Conservation (phyloP, 1,140 invertebrate genomes). For the Brachionus koreanus region DNA sequence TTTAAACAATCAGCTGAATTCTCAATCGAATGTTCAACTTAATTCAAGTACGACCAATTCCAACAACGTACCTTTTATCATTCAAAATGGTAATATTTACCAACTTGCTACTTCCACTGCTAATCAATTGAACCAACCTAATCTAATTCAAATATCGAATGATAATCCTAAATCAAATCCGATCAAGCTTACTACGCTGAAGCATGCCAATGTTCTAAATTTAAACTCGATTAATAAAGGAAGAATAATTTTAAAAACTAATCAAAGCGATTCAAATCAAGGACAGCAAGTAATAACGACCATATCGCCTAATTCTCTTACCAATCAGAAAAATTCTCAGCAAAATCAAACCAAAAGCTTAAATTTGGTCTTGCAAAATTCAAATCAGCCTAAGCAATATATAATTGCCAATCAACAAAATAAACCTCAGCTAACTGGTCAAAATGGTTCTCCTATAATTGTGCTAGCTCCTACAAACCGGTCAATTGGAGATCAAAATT, state of each 20-base stretch:
- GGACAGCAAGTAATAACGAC: slow-evolving; percentile 7
- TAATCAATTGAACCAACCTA: slow-evolving; percentile 13
- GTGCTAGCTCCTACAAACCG: neutral
- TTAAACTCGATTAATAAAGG: neutral
- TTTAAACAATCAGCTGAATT: neutral
- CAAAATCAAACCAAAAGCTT: neutral
- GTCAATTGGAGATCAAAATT: slow-evolving; percentile 4
- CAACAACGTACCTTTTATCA: slow-evolving; percentile 8
- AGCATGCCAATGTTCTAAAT: slow-evolving; percentile 17
- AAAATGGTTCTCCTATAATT: slow-evolving; percentile 12
- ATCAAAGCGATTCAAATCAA: neutral
- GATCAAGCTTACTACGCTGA: neutral
- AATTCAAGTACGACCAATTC: neutral
- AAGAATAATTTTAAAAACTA: slow-evolving; percentile 15
- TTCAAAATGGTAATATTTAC: slow-evolving; percentile 38
- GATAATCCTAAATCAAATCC: neutral
- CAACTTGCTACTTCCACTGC: neutral
- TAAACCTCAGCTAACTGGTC: neutral
- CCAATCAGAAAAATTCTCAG: neutral
- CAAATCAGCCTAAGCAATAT: slow-evolving; percentile 9
- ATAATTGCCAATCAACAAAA: slow-evolving; percentile 14
- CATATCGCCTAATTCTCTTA: neutral
- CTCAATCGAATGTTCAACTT: neutral
- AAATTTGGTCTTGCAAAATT: neutral
- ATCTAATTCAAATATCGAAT: slow-evolving; percentile 27